Evolutionary conservation across 64 coral and sea anemone genomes (phyloP).

Genomic region (Acropora tenuis): DNA sequence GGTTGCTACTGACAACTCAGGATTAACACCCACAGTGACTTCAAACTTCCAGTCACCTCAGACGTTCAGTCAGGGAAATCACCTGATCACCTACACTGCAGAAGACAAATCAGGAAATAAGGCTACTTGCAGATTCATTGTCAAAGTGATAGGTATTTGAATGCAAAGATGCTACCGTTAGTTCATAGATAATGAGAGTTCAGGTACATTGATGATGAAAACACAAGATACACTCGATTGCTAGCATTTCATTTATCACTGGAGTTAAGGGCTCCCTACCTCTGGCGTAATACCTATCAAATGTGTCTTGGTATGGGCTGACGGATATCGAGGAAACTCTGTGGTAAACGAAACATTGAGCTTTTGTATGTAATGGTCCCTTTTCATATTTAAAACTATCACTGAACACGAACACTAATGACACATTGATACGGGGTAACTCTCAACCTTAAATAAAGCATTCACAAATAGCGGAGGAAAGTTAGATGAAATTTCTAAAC

Average conservation of each 20-base stretch:
- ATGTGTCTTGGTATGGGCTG: not conserved
- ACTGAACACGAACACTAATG: no score
- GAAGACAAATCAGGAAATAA: constrained; percentile 36
- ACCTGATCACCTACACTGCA: constrained; percentile 42
- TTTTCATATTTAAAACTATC: not conserved
- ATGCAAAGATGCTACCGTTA: not conserved
- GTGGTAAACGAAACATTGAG: not conserved
- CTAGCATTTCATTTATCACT: not conserved
- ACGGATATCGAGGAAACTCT: not conserved
- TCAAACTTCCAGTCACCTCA: constrained; percentile 10
- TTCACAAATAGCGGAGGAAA: no score
- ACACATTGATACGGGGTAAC: no score
- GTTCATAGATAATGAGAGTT: not conserved
- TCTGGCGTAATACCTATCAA: not conserved
- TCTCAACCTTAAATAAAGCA: no score
- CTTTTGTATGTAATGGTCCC: not conserved
- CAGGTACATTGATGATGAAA: not conserved
- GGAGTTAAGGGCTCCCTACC: not conserved
- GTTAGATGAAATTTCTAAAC: no score
- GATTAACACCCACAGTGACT: not conserved
- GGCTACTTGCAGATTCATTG: constrained; percentile 25
- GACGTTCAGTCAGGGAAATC: constrained; percentile 17
- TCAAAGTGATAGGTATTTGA: constrained; percentile 46
- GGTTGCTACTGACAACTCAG: constrained; percentile 34
- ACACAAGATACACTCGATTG: not conserved